Conservation (phyloP, 2,888 invertebrate genomes). For the Hololepta plana region DNA sequence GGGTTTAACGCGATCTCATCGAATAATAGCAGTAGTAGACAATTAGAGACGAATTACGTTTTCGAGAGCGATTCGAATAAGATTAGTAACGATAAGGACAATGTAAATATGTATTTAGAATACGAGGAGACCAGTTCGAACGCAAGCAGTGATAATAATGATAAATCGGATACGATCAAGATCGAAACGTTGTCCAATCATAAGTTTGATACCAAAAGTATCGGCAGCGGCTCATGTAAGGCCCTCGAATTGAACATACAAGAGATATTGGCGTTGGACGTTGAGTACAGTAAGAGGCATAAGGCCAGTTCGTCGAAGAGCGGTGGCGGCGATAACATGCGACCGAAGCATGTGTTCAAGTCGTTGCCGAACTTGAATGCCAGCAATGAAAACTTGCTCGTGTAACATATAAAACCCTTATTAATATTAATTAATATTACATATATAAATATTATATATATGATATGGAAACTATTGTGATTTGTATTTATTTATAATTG, state of each 20-base stretch:
- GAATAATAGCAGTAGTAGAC: too few species aligned
- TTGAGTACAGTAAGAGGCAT: slow-evolving; percentile 23
- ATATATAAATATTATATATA: slow-evolving; percentile 2
- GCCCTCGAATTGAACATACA: slow-evolving; percentile 28
- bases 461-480: too few species aligned
- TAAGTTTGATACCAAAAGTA: too few species aligned
- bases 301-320: slow-evolving; percentile 20
- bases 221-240: slow-evolving; percentile 24
- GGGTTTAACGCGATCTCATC: too few species aligned
- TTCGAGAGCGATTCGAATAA: too few species aligned
- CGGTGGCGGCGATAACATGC: slow-evolving; percentile 15
- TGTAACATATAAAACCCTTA: slow-evolving; percentile 17
- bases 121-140: too few species aligned
- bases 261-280: slow-evolving; percentile 32
- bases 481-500: too few species aligned
- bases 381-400: slow-evolving; percentile 43
- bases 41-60: slow-evolving; percentile 21
- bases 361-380: slow-evolving; percentile 56
- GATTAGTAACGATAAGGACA: too few species aligned
- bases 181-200: too few species aligned
- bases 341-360: slow-evolving; percentile 31
- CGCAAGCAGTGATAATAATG: too few species aligned
- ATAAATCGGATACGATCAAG: too few species aligned
- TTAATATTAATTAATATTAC: neutral
- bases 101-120: slow-evolving; percentile 8